Evolutionary conservation across 2,113 vertebrate species (phyloP).

Genomic region (Myrmophylax atrothorax): DNA sequence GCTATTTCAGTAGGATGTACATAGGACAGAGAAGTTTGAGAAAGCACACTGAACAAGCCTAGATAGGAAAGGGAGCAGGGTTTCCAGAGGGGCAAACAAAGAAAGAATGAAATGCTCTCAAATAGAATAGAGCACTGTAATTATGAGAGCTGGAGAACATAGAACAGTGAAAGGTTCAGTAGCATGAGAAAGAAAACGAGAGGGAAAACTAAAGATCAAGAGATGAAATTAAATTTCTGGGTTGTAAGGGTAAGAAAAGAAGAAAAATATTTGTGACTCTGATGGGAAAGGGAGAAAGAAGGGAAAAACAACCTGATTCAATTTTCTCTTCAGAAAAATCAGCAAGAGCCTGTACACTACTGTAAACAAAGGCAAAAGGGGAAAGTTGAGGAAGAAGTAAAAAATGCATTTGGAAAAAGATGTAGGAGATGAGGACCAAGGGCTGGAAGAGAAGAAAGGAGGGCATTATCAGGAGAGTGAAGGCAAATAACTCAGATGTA

Average conservation of each 20-base stretch:
- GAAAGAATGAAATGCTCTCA: not conserved
- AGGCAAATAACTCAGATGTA: not conserved
- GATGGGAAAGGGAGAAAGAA: not conserved
- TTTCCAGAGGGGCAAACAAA: not conserved
- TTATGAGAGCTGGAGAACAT: not conserved
- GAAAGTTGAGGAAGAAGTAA: not conserved
- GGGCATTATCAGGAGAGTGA: not conserved
- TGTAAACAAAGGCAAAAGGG: not conserved
- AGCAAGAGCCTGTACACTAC: not conserved
- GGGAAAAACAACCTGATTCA: not conserved
- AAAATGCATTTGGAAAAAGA: not conserved
- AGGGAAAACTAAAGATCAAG: not conserved
- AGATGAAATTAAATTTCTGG: not conserved
- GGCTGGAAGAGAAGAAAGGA: not conserved
- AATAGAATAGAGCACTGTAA: not conserved
- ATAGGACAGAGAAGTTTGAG: not conserved
- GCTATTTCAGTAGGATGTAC: not conserved
- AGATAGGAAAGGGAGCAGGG: not conserved
- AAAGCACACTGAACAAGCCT: not conserved
- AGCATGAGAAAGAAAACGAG: not conserved
- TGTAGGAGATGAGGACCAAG: not conserved
- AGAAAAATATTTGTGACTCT: not conserved
- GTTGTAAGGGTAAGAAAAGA: not conserved
- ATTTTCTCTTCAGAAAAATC: not conserved
- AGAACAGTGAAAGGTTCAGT: not conserved